Evolutionary conservation across 2,888 invertebrate genomes (phyloP).

Genomic region (Hyposoter dolosus): DNA sequence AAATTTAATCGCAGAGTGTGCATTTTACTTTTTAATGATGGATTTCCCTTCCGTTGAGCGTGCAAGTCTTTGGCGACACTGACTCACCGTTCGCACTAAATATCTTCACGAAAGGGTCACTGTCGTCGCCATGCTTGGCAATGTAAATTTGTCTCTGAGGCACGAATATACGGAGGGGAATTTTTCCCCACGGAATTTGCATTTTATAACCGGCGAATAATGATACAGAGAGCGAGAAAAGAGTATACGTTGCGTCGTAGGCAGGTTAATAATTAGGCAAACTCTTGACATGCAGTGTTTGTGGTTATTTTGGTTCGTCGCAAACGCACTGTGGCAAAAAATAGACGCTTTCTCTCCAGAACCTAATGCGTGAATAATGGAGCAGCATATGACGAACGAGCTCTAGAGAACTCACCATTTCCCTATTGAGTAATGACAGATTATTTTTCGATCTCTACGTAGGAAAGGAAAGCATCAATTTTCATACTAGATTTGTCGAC

Average conservation of each 20-base stretch:
- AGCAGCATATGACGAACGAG: not conserved
- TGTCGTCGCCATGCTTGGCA: not conserved
- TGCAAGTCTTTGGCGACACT: not conserved
- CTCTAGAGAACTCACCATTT: not conserved
- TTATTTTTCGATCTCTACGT: not conserved
- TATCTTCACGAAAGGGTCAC: not conserved
- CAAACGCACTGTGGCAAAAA: not conserved
- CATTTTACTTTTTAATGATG: constrained; percentile 22
- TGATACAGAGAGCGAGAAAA: constrained; percentile 1
- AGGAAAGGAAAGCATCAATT: not conserved
- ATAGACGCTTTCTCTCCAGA: not conserved
- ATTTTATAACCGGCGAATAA: constrained; percentile 6
- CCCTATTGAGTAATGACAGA: not conserved
- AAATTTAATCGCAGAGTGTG: constrained; percentile 57
- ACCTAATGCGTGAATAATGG: not conserved
- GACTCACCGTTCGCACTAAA: not conserved
- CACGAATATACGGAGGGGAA: not conserved
- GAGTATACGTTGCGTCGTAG: not conserved
- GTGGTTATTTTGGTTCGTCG: not conserved
- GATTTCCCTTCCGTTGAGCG: not conserved
- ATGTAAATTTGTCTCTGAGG: not conserved
- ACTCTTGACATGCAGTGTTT: not conserved
- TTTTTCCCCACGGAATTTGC: constrained; percentile 9
- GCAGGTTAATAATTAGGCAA: not conserved
- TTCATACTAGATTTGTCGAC: not conserved